Percentiles rank a stretch among this genome's conserved stretches.
Conservation (phyloP, 2,797 vertebrate species). For the Myotis pilosus region DNA sequence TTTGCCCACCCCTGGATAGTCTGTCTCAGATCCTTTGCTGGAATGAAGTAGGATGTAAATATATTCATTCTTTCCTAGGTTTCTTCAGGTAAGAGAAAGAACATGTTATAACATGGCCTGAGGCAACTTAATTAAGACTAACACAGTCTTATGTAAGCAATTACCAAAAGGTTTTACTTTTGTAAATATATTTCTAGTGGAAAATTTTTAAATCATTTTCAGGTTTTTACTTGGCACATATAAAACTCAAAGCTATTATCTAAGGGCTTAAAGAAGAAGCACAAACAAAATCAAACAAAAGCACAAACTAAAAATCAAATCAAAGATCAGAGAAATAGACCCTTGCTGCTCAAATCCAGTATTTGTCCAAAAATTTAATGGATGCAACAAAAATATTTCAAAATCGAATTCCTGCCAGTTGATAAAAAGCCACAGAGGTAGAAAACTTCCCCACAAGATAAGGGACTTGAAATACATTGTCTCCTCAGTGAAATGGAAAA, state of each 20-base stretch:
- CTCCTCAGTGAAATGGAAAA: conserved; percentile 34
- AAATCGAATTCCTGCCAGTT: conserved; percentile 50
- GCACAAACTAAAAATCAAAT: conserved; percentile 14
- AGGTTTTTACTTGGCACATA: conserved; percentile 41
- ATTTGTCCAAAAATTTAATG: conserved; percentile 48
- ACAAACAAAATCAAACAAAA: conserved; percentile 38
- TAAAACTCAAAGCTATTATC: conserved; percentile 50
- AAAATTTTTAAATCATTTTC: conserved; percentile 44
- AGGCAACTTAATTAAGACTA: conserved; percentile 37
- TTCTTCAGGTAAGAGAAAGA: conserved; percentile 41
- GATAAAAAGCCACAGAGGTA: conserved; percentile 8
- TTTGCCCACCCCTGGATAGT: neutral
- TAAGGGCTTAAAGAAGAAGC: conserved; percentile 55
- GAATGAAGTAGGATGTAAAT: conserved; percentile 26
- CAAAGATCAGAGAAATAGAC: conserved; percentile 47
- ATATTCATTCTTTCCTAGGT: neutral
- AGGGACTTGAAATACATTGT: conserved; percentile 43
- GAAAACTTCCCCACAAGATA: conserved; percentile 18
- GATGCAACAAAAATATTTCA: conserved; percentile 28
- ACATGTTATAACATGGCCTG: neutral
- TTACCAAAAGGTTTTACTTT: conserved; percentile 50
- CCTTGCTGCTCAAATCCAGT: conserved; percentile 11
- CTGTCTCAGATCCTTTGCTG: conserved; percentile 28
- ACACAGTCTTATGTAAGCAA: conserved; percentile 42
- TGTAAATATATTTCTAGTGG: conserved; percentile 50